Evolutionary conservation across 2,888 invertebrate genomes (phyloP).

Genomic region (Saturnia pavonia): DNA sequence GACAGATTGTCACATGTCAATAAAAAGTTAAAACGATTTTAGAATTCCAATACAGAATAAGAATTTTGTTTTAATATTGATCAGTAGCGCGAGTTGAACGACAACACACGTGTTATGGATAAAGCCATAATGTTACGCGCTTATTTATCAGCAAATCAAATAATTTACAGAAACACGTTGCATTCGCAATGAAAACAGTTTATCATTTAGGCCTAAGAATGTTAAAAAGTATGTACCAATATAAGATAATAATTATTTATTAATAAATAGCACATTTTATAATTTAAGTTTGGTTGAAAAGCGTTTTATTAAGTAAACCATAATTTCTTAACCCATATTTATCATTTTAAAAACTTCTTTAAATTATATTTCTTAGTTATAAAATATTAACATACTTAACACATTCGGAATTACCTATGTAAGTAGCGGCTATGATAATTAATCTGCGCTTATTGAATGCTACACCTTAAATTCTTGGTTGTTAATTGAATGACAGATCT

Average conservation of each 20-base stretch:
- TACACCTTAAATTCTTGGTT: too few relatives aligned
- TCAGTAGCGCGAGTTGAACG: background rate
- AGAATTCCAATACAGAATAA: constrained; percentile 3
- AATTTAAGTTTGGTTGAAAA: too few relatives aligned
- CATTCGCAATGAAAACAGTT: background rate
- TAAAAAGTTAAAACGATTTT: constrained; percentile 11
- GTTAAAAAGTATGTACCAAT: background rate
- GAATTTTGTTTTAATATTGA: constrained; percentile 11
- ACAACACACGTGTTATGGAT: background rate
- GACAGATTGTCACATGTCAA: constrained; percentile 6
- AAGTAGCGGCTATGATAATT: too few relatives aligned
- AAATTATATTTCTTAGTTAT: too few relatives aligned
- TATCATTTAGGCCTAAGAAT: constrained; percentile 4
- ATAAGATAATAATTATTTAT: background rate
- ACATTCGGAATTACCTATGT: too few relatives aligned
- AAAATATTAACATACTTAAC: too few relatives aligned
- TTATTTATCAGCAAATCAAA: constrained; percentile 1
- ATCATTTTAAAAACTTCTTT: too few relatives aligned
- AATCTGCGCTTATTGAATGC: too few relatives aligned
- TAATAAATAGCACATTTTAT: too few relatives aligned
- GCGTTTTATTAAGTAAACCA: too few relatives aligned
- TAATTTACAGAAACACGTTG: background rate
- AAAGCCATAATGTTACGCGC: background rate
- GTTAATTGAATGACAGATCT: too few relatives aligned
- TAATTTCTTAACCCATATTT: too few relatives aligned